A percentile compares a stretch with the other conserved stretches of the same genome.
These are phyloP conservation scores for Octodonta nipae DNA, from an alignment of 2,888 invertebrate genomes.

Conservation along the genomic window DNA sequence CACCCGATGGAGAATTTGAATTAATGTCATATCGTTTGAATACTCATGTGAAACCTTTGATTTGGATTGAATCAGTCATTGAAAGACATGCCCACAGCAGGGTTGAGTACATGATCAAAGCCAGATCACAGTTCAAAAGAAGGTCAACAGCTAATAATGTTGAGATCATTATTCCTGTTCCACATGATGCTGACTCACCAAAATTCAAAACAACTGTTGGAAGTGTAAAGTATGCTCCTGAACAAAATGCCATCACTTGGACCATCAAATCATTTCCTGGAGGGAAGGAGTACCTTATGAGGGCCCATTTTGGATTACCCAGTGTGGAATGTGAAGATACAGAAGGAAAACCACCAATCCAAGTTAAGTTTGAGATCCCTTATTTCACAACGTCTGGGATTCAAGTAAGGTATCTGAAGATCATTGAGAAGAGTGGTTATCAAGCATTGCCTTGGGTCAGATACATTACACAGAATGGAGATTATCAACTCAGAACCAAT, in stretches of 20 bases:
- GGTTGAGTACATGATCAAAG: slow-evolving; percentile 98
- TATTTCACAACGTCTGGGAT: slow-evolving; percentile 98
- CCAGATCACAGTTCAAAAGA: slow-evolving; percentile 94
- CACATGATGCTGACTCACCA: slow-evolving; percentile 93
- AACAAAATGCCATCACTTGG: slow-evolving; percentile 94
- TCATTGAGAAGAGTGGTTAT: slow-evolving; percentile 97
- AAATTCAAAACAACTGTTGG: slow-evolving; percentile 97
- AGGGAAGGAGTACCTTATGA: slow-evolving; percentile 95
- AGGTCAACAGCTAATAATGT: slow-evolving; percentile 97
- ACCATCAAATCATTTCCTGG: slow-evolving; percentile 95
- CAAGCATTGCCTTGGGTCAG: slow-evolving; percentile 98
- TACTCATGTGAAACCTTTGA: slow-evolving; percentile 88
- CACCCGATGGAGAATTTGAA: slow-evolving; percentile 98
- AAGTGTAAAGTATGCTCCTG: slow-evolving; percentile 92
- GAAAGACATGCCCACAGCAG: slow-evolving; percentile 93
- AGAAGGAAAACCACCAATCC: slow-evolving; percentile 94
- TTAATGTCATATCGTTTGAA: slow-evolving; percentile 95
- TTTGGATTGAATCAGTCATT: slow-evolving; percentile 98
- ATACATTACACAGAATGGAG: slow-evolving; percentile 98
- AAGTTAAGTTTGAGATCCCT: slow-evolving; percentile 97
- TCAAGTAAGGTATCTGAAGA: slow-evolving; percentile 90
- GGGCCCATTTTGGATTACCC: slow-evolving; percentile 93
- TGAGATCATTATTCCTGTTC: slow-evolving; percentile 91
- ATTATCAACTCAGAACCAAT: slow-evolving; percentile 92
- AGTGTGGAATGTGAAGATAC: slow-evolving; percentile 88